Percentiles rank a stretch among this genome's conserved stretches.
Evolutionary conservation across 2,113 vertebrate species (phyloP).

Genomic region (Fukomys damarensis): DNA sequence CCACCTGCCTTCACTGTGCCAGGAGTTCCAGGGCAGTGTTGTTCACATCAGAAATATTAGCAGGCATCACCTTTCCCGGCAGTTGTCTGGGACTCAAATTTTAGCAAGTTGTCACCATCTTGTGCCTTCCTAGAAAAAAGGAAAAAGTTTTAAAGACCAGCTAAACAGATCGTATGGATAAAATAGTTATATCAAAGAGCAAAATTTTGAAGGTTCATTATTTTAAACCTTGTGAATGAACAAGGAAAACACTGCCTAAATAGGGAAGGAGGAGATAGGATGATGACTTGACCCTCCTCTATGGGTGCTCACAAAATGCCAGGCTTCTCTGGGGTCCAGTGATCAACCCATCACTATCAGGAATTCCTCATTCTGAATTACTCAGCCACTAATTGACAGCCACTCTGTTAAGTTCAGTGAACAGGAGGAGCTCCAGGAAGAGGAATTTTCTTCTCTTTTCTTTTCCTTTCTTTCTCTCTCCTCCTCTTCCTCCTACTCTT

Average conservation of each 20-base stretch:
- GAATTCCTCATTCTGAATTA: neutral
- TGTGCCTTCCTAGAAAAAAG: neutral
- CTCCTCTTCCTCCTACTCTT: no score
- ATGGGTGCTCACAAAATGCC: neutral
- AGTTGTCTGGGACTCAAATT: neutral
- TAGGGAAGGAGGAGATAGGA: neutral
- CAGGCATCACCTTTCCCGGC: neutral
- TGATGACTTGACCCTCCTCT: neutral
- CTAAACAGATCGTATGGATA: neutral
- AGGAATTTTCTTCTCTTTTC: neutral
- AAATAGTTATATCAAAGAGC: neutral
- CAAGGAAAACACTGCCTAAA: neutral
- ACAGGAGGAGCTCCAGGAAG: neutral
- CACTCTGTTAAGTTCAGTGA: neutral
- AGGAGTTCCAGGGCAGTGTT: neutral
- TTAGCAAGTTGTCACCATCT: neutral
- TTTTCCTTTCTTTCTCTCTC: no score
- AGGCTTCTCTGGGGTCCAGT: neutral
- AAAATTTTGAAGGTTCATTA: neutral
- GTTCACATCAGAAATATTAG: neutral
- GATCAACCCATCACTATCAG: neutral
- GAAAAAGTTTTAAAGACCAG: neutral
- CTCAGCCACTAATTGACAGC: neutral
- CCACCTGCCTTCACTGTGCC: neutral
- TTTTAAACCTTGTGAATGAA: neutral